These are phyloP conservation scores for Yponomeuta plumbellus DNA, from an alignment of 2,888 invertebrate species.

Conservation along the genomic window DNA sequence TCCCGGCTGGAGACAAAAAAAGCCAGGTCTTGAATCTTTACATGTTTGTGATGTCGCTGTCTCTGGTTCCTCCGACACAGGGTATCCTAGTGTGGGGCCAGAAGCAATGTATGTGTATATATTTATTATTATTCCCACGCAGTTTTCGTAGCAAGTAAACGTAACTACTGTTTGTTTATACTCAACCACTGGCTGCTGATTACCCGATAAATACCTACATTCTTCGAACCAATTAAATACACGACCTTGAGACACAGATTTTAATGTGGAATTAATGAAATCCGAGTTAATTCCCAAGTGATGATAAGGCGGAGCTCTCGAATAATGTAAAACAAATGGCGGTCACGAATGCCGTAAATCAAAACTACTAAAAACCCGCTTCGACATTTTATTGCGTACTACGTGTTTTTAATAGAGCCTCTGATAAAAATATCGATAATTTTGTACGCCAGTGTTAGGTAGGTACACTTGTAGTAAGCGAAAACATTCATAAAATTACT, in stretches of 20 bases:
- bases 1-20: no score
- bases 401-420: constrained; percentile 1
- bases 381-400: background rate
- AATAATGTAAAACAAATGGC: background rate
- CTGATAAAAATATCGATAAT: background rate
- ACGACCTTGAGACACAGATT: background rate
- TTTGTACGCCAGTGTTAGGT: background rate
- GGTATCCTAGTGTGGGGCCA: no score
- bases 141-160: no score
- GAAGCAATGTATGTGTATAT: no score
- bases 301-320: background rate
- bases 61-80: no score
- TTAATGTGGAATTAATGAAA: background rate
- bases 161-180: background rate
- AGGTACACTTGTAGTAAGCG: no score
- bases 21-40: no score
- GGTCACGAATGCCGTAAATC: background rate
- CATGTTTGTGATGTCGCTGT: no score
- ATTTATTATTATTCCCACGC: no score
- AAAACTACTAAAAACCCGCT: background rate
- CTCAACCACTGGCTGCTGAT: background rate
- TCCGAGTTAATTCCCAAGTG: background rate
- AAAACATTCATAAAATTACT: no score
- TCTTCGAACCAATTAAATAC: background rate
- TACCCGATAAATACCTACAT: background rate